These are phyloP conservation scores for Phaethornis superciliosus DNA, from an alignment of 2,113 vertebrate species.

Conservation along the genomic window DNA sequence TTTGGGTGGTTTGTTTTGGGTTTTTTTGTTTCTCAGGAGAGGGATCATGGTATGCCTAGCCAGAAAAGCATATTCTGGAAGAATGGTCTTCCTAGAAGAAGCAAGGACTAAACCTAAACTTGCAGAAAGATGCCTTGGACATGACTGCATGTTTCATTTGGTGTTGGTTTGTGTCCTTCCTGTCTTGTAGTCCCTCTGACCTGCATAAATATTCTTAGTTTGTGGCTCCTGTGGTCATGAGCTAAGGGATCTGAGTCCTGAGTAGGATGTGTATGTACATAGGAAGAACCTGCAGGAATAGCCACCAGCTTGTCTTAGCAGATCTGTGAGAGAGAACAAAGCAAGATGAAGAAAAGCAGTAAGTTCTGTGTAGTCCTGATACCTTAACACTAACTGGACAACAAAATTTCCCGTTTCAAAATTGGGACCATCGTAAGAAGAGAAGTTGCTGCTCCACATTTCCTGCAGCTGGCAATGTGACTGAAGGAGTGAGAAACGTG, in stretches of 20 bases:
- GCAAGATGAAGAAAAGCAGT: neutral
- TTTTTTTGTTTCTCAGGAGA: neutral
- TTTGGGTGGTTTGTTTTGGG: neutral
- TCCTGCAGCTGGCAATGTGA: neutral
- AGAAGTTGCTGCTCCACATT: neutral
- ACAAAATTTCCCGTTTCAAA: neutral
- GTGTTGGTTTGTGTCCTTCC: neutral
- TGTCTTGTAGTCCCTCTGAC: neutral
- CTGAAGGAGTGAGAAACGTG: neutral
- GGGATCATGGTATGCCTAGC: neutral
- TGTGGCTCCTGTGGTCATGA: neutral
- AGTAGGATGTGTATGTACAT: accelerated
- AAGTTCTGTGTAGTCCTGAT: neutral
- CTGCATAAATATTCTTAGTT: neutral
- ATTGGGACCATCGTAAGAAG: neutral
- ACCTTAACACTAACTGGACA: neutral
- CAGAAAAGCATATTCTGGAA: neutral
- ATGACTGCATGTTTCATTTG: neutral
- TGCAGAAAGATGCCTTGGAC: neutral
- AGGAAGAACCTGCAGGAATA: neutral
- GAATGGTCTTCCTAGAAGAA: neutral
- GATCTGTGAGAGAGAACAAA: neutral
- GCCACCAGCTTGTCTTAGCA: neutral
- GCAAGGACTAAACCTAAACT: neutral
- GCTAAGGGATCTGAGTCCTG: neutral